These are phyloP conservation scores for Ammodramus savannarum DNA, from an alignment of 2,113 vertebrate species.

Conservation along the genomic window DNA sequence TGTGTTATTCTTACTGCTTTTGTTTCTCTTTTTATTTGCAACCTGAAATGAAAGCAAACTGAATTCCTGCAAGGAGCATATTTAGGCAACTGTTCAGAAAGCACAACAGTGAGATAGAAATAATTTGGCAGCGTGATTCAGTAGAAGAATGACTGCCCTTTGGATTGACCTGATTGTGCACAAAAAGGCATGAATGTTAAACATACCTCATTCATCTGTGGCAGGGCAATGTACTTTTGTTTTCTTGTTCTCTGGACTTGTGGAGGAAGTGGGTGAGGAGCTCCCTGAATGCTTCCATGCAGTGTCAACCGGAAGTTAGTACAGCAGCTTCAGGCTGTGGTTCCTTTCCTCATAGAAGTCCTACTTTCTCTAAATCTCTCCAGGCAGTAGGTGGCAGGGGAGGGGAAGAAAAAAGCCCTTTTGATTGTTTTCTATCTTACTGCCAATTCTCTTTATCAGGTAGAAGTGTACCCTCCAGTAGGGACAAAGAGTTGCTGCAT, in stretches of 20 bases:
- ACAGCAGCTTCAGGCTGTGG: background rate
- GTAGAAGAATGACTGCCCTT: background rate
- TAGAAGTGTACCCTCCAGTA: background rate
- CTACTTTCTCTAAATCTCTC: background rate
- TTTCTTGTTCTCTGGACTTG: background rate
- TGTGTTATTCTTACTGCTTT: background rate
- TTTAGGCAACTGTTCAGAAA: background rate
- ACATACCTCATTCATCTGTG: background rate
- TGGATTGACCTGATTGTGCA: background rate
- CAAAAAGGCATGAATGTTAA: background rate
- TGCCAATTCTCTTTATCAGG: background rate
- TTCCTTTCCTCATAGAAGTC: background rate
- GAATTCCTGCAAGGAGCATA: background rate
- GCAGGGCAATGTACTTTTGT: background rate
- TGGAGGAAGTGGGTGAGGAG: background rate
- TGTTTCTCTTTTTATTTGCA: background rate
- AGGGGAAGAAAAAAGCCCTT: background rate
- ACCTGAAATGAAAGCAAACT: background rate
- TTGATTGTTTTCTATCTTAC: background rate
- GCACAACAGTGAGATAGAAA: background rate
- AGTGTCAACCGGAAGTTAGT: background rate
- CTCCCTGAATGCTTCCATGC: background rate
- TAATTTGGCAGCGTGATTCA: background rate
- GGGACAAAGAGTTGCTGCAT: background rate
- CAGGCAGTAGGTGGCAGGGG: background rate